phyloP scores from a whole-genome alignment of 2,113 vertebrate species.

The Malurus elegans region DNA sequence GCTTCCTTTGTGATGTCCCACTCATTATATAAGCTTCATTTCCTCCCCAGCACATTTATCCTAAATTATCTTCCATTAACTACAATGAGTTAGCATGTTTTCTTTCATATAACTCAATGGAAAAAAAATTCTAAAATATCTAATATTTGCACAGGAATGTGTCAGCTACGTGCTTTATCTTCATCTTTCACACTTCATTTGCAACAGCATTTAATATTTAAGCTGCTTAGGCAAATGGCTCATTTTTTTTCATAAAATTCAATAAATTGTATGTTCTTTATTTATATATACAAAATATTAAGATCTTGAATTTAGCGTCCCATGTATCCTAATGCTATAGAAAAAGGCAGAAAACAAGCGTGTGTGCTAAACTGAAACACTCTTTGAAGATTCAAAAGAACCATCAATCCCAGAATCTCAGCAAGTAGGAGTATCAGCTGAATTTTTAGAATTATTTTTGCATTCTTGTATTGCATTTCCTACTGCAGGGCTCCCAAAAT shows the following conservation, averaged over 20 bases:
- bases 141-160: not conserved
- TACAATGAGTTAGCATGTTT: not conserved
- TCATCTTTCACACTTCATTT: not conserved
- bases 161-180: not conserved
- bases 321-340: not conserved
- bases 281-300: not conserved
- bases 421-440: not conserved
- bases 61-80: not conserved
- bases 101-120: not conserved
- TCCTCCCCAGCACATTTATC: not conserved
- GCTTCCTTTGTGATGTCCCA: not conserved
- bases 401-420: not conserved
- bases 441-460: not conserved
- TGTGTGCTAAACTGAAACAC: not conserved
- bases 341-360: not conserved
- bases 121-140: not conserved
- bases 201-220: not conserved
- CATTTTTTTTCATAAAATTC: not conserved
- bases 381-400: not conserved
- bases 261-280: not conserved
- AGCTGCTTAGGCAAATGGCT: not conserved
- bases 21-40: not conserved
- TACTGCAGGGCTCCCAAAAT: not conserved
- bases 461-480: not conserved
- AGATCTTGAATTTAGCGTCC: not conserved